A percentile compares a stretch with the other conserved stretches of the same genome.
These are phyloP conservation scores for Parapristionchus giblindavisi DNA, from an alignment of 2,888 invertebrate species.

Conservation along the genomic window DNA sequence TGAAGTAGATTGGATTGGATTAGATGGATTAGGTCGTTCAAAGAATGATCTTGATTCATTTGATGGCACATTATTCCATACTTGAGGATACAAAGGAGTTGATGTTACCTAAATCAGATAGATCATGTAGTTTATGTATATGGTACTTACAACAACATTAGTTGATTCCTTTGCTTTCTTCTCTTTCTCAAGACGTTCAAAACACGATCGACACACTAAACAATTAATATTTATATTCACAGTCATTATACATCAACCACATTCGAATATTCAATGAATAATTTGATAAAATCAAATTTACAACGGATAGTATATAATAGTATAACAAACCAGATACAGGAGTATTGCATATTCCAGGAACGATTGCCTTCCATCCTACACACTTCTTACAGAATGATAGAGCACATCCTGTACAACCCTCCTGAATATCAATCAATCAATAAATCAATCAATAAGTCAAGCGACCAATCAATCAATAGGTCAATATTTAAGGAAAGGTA, in stretches of 20 bases:
- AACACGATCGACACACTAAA: conserved; percentile 31
- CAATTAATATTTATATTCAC: not conserved
- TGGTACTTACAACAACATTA: not conserved
- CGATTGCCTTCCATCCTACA: conserved; percentile 51
- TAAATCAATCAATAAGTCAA: not conserved
- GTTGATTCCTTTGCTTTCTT: not conserved
- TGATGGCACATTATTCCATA: too few species aligned
- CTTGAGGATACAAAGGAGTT: conserved; percentile 17
- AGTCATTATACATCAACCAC: not conserved
- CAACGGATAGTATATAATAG: not conserved
- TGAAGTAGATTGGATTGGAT: not conserved
- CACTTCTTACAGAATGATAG: conserved; percentile 66
- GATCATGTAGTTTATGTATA: not conserved
- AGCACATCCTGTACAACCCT: conserved; percentile 62
- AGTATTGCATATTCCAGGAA: conserved; percentile 53
- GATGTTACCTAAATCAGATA: not conserved
- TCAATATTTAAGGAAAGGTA: not conserved
- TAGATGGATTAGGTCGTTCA: too few species aligned
- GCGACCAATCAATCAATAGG: not conserved
- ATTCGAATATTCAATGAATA: not conserved
- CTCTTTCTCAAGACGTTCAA: conserved; percentile 22
- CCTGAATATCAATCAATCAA: conserved; percentile 40
- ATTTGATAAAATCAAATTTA: not conserved
- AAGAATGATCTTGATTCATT: too few species aligned
- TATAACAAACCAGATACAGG: conserved; percentile 47